Base-by-base conservation (phyloP, 1,140 invertebrate genomes). In the Drepana arcuata region DNA sequence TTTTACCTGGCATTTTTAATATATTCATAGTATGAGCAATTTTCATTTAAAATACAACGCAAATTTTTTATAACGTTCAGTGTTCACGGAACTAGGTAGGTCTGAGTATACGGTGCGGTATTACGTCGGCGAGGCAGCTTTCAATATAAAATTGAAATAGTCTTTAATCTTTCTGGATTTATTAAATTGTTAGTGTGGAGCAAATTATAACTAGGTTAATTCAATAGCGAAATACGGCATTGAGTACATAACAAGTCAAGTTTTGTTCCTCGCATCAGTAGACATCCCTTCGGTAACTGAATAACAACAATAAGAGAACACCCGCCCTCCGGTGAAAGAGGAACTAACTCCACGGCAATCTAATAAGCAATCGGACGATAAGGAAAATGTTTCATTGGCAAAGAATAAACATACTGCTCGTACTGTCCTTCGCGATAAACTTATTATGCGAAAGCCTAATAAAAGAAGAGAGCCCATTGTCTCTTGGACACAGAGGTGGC, bases 381-480 rank as follows among this genome's bases (percentile, higher is more conserved):
- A 74, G 63, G 65, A 71, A 75, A 69, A 72, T 62, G 56, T 66
- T 72, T 62, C 55, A 72, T 65, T 66, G 56, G 55, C 59, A 58
- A 63, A 58, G 52, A 65, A 65, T 61, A 68, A 67, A 68, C 48
- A 61, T 33, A 51, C 46, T 57, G 54, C 51, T 58, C 44, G 43
- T 48, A 61, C 56, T 43, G 54, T 48, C 54, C 55, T 35, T 34
- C 39, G 41, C 41, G 45, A 59, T 62, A 66, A 59, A 55, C 35
- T 51, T 46, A 54, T 64, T 52, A 69, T 41, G 35, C 32, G 36
- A 34, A 24, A 27, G 25, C 14, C 25, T 23, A 26, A 40, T 41
- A 44, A 41, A 43, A 15, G 29, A 38, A 34, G 14, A 34, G 16
- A 33, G 28, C 30, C 30, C n/a, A n/a, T n/a, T n/a, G n/a, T n/a